phyloP scores from a whole-genome alignment of 35 echinoderm and acorn worm genomes.

The Apostichopus californicus region DNA sequence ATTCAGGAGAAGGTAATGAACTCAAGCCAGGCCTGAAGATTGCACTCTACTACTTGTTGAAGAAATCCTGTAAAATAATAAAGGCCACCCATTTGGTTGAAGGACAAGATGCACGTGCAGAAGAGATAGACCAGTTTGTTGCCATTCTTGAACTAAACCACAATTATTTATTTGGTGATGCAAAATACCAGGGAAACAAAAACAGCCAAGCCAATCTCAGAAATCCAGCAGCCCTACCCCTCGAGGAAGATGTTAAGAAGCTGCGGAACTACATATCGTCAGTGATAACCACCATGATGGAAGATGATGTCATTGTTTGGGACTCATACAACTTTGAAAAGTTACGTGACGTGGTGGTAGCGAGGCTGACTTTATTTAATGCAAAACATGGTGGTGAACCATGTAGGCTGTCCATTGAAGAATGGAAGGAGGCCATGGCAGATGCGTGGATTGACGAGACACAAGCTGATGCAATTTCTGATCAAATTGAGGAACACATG shows the following conservation, averaged over 20 bases:
- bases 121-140: conserved; percentile 59
- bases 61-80: conserved; percentile 9
- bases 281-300: conserved; percentile 18
- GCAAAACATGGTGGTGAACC: conserved; percentile 66
- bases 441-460: conserved; percentile 64
- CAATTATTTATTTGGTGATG: conserved; percentile 53
- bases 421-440: conserved; percentile 67
- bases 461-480: conserved; percentile 19
- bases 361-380: conserved; percentile 40
- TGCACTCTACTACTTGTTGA: conserved; percentile 57
- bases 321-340: conserved; percentile 52
- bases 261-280: conserved; percentile 40
- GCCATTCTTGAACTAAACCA: conserved; percentile 48
- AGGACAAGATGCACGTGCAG: conserved; percentile 37
- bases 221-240: conserved; percentile 38
- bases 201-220: conserved; percentile 62
- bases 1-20: neutral
- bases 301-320: conserved; percentile 33
- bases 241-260: conserved; percentile 45
- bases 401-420: conserved; percentile 11
- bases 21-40: conserved; percentile 69
- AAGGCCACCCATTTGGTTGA: conserved; percentile 10
- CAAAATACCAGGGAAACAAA: conserved; percentile 24
- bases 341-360: conserved; percentile 56
- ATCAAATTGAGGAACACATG: conserved; percentile 31